Evolutionary conservation across 2,797 vertebrate genomes (phyloP).

Genomic region (Gallinago solitaria): DNA sequence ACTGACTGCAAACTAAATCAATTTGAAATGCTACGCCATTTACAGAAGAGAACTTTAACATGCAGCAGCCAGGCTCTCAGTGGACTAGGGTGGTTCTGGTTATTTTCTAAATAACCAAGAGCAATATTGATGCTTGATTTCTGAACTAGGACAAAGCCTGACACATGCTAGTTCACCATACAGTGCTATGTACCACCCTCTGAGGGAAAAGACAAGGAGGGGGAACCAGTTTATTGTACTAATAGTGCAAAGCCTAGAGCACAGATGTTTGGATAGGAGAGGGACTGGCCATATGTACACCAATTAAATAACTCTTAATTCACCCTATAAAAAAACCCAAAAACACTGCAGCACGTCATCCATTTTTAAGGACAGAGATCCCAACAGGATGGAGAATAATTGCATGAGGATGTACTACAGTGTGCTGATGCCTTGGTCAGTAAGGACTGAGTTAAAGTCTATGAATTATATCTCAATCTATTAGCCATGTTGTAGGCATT

Average conservation of each 20-base stretch:
- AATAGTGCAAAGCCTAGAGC: background rate
- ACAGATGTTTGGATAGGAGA: background rate
- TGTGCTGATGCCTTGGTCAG: background rate
- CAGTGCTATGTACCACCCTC: background rate
- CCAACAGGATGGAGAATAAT: background rate
- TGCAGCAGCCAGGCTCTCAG: background rate
- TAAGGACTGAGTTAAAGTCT: background rate
- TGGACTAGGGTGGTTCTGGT: background rate
- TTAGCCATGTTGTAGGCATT: background rate
- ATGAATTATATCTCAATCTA: background rate
- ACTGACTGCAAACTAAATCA: background rate
- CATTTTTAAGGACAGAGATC: background rate
- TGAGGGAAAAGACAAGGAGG: background rate
- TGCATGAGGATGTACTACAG: background rate
- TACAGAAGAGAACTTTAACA: background rate
- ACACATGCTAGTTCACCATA: background rate
- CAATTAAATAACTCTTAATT: background rate
- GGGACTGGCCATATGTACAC: background rate
- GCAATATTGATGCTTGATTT: background rate
- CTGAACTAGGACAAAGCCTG: background rate
- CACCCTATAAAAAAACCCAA: background rate
- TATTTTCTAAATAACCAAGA: background rate
- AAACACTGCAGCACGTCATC: rapidly evolving
- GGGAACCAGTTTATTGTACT: background rate
- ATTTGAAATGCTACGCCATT: background rate